Evolutionary conservation across 2,797 vertebrate species (phyloP), one percentile per base, ranked within the genome.

Genomic region (Rhincodon typus): DNA sequence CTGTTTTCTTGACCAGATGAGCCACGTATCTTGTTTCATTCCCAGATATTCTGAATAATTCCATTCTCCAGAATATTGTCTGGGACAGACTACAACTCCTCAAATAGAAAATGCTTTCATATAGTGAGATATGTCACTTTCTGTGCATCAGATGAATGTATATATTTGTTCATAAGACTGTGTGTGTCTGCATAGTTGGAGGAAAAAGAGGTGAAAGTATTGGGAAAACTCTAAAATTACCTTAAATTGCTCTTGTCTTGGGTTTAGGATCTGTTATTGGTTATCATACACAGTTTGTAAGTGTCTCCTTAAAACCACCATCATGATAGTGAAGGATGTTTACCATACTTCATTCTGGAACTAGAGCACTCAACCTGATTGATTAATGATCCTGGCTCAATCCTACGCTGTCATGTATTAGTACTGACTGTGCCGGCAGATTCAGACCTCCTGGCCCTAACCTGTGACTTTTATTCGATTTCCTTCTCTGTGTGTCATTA

Each of bases 291-390:
- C 90, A 90, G 57, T 34, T 66, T 38, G 34, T n/a, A 66, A 38
- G 34, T 23, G 88, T 91, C 34, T n/a, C 19, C 17, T 91, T 66
- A 19, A 93, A n/a, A 67, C 34, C 90, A 38, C n/a, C 38, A n/a
- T 69, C n/a, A 13, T 23, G 7, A 13, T 8, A 66, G 53, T 91
- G 53, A n/a, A 62, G 66, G 62, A 93, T 69, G n/a, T 42, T 69
- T 38, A 93, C 62, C 66, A 69, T 66, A 93, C 23, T 69, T 42
- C n/a, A 42, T 93, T 69, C 90, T 69, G 90, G 66, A 93, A 91
- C n/a, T 93, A n/a, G 67, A 62, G n/a, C 17, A 15, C 87, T 57
- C 87, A 62, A 62, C 15, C 2, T n/a, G 53, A 69, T 67, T 93
- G 66, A 93, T 93, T 42, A 25, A 67, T 93, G 19, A 23, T 67